Conservation (phyloP, 53 echinoderm and acorn worm genomes). For the Astropecten irregularis region DNA sequence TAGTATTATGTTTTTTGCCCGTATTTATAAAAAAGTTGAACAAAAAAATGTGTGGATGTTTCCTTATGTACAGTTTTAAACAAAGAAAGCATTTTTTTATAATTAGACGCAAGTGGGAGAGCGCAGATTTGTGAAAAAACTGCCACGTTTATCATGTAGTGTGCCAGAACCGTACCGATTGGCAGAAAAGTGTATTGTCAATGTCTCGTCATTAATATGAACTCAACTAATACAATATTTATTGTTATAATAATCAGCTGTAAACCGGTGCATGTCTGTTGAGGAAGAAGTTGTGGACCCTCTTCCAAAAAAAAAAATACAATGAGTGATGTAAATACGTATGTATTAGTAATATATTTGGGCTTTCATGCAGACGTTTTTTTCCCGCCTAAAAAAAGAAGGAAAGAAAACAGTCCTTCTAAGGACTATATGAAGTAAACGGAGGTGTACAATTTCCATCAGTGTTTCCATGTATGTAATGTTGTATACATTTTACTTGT, state of each 20-base stretch:
- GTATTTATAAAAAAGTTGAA: constrained; percentile 31
- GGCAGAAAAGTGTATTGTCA: no score
- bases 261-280: no score
- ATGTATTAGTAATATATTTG: neutral
- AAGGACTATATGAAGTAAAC: neutral
- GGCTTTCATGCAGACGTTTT: neutral
- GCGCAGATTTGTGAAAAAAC: no score
- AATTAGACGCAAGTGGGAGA: no score
- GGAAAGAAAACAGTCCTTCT: neutral
- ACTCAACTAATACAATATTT: no score
- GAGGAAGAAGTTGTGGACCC: no score
- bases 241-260: neutral
- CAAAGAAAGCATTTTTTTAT: no score
- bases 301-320: no score
- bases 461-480: constrained; percentile 20
- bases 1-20: constrained; percentile 31
- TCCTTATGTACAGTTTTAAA: neutral
- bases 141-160: no score
- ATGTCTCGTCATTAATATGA: no score
- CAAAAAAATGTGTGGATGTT: no score
- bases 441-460: constrained; percentile 5
- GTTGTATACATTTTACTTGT: constrained; percentile 25
- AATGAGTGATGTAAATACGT: constrained; percentile 1
- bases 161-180: no score
- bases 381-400: neutral